phyloP scores from a whole-genome alignment of 2,888 invertebrate genomes.

The Caenorhabditis auriculariae region DNA sequence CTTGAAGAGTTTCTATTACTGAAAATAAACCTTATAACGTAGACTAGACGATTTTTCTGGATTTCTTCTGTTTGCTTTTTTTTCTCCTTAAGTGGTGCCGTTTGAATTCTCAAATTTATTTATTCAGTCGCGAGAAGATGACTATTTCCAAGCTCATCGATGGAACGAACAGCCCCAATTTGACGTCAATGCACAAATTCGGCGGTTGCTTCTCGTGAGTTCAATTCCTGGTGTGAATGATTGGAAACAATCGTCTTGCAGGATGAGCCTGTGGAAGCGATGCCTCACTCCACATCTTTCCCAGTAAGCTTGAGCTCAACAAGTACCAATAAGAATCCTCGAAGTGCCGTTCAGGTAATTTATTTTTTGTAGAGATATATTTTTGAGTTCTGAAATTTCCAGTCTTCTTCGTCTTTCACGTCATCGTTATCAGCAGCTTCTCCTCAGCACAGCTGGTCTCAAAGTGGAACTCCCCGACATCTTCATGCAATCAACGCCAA shows the following conservation, averaged over 20 bases:
- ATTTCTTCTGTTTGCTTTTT: too few relatives aligned
- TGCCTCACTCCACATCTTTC: slow-evolving; percentile 60
- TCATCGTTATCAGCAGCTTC: slow-evolving; percentile 55
- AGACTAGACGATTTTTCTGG: too few relatives aligned
- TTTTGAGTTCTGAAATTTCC: too few relatives aligned
- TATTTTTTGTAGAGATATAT: too few relatives aligned
- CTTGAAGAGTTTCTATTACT: neutral
- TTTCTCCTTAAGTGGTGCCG: too few relatives aligned
- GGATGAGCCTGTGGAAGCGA: slow-evolving; percentile 54
- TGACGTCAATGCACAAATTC: slow-evolving; percentile 59
- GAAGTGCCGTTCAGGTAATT: slow-evolving; percentile 31
- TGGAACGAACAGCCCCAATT: slow-evolving; percentile 32
- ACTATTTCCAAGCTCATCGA: slow-evolving; percentile 26
- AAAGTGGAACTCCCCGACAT: slow-evolving; percentile 34
- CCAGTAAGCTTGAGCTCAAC: slow-evolving; percentile 54
- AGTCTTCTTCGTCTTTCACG: slow-evolving; percentile 61
- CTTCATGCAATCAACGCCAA: slow-evolving; percentile 17
- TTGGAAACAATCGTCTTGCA: too few relatives aligned
- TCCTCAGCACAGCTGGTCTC: slow-evolving; percentile 45
- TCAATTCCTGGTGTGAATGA: too few relatives aligned
- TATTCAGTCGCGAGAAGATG: slow-evolving; percentile 30
- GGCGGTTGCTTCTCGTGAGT: slow-evolving; percentile 50
- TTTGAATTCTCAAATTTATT: too few relatives aligned
- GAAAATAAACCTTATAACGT: neutral
- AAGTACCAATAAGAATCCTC: slow-evolving; percentile 14